A percentile compares a stretch with the other conserved stretches of the same genome.
Evolutionary conservation across 2,797 vertebrate species (phyloP).

Genomic region (Acrossocheilus fasciatus): DNA sequence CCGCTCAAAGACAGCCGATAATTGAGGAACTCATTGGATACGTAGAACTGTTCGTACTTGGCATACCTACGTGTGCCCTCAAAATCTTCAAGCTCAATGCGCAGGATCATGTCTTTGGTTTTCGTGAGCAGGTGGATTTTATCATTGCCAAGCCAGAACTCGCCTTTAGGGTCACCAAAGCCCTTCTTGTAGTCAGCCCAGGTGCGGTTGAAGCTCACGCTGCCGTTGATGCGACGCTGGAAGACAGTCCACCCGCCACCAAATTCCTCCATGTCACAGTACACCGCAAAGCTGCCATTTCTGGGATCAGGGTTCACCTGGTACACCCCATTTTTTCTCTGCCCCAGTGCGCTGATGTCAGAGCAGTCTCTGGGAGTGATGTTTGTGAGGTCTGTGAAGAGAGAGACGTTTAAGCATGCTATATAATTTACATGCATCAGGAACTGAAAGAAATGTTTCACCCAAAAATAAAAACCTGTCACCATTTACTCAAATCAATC

Average conservation of each 20-base stretch:
- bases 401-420: conserved; percentile 19
- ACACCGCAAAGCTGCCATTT: conserved; percentile 87
- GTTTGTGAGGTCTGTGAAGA: conserved; percentile 66
- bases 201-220: conserved; percentile 89
- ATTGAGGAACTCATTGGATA: conserved; percentile 90
- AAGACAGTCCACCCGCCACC: conserved; percentile 95
- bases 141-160: conserved; percentile 98
- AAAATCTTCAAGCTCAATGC: conserved; percentile 94
- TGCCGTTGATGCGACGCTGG: conserved; percentile 89
- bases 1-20: conserved; percentile 88
- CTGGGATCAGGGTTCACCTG: conserved; percentile 84
- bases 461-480: not conserved
- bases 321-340: conserved; percentile 83
- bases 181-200: conserved; percentile 94
- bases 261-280: conserved; percentile 92
- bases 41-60: conserved; percentile 90
- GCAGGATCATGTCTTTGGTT: conserved; percentile 90
- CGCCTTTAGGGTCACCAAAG: conserved; percentile 88
- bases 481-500: not conserved
- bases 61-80: conserved; percentile 87
- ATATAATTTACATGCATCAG: not conserved
- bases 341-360: conserved; percentile 84
- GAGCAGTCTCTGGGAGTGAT: conserved; percentile 86
- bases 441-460: not conserved
- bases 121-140: conserved; percentile 93